Evolutionary conservation across 2,113 vertebrate species (phyloP), one percentile per base, ranked within the genome.

Genomic region (Synodontis membranacea): DNA sequence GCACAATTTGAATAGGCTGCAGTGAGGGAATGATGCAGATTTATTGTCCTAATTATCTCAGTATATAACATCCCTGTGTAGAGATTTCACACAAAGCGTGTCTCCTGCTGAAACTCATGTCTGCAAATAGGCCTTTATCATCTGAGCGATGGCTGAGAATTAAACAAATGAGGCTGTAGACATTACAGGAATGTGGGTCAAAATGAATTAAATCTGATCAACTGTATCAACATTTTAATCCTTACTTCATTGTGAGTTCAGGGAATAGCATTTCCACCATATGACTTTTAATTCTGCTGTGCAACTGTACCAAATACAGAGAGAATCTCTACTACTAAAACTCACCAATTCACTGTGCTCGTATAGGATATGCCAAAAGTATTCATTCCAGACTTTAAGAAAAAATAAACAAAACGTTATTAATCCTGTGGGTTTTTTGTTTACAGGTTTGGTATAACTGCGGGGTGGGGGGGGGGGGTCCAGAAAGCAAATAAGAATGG

Each of bases 41-140:
- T 70, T 87, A 87, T 84, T 81, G 44, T 79, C 56, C 62, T 83
- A 87, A 84, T 85, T 89, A 87, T 85, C 52, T 79, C 34, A 82
- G 79, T 62, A n/a, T 85, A 64, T 23, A 31, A 54, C 23, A 21
- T 66, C 64, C 62, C 50, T 44, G 8, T 56, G 48, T 37, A 82
- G 64, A 31, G 54, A 79, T 86, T 58, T 66, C 25, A 58, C 19
- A 58, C 54, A 81, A 42, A 42, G 50, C 25, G 0, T 39, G 76
- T 42, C 11, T 42, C 39, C 39, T 72, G 34, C 37, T 72, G 68
- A 72, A 42, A 42, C 39, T 39, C 6, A 2, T 12, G 1, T 28
- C 21, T 44, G 12, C 42, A 74, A 25, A 44, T 44, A 74, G 70
- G 42, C 12, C 23, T 46, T 44, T 44, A 74, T 4, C 10, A 44